A percentile compares a stretch with the other conserved stretches of the same genome.
phyloP scores from a whole-genome alignment of 2,113 vertebrate genomes.

The Mandrillus leucophaeus region DNA sequence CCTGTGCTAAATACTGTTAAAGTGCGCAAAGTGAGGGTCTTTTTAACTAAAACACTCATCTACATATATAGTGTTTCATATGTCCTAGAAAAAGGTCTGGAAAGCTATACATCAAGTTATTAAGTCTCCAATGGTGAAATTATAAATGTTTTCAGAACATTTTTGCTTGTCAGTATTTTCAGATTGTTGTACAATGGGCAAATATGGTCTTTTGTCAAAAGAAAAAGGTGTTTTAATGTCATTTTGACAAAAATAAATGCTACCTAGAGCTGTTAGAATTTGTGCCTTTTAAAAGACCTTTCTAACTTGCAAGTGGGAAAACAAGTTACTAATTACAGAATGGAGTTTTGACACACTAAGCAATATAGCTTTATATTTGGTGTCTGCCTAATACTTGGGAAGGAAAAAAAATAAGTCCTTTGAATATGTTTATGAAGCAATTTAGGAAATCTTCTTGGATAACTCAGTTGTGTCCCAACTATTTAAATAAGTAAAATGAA shows the following conservation, averaged over 20 bases:
- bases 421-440: neutral
- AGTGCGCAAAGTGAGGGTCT: neutral
- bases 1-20: neutral
- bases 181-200: neutral
- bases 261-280: neutral
- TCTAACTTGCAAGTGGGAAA: neutral
- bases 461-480: neutral
- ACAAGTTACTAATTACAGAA: neutral
- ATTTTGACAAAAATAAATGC: neutral
- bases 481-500: constrained; percentile 7
- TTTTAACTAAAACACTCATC: neutral
- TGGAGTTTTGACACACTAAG: constrained; percentile 13
- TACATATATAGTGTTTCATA: neutral
- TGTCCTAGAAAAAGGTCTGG: neutral
- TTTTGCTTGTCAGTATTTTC: constrained; percentile 33
- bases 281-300: neutral
- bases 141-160: neutral
- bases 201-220: neutral
- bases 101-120: neutral
- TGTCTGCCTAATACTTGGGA: neutral
- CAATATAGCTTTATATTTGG: constrained; percentile 15
- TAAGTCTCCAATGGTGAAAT: neutral
- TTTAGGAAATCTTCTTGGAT: constrained; percentile 29
- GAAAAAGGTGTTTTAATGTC: neutral
- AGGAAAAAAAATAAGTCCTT: neutral